Conservation (phyloP, 2,113 vertebrate genomes). For the Chloroceryle aenea region DNA sequence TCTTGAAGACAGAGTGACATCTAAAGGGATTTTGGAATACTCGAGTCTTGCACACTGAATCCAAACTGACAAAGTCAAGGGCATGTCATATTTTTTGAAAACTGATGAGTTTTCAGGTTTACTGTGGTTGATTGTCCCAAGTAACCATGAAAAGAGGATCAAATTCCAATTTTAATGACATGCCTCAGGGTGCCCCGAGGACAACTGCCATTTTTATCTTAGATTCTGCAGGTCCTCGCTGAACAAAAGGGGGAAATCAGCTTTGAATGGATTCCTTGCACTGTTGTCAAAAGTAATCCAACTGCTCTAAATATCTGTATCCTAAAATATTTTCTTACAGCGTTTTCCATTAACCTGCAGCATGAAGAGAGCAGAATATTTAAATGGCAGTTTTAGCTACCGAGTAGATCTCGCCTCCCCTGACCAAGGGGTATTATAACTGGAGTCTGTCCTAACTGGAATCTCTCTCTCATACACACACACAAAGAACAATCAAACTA, state of each 20-base stretch:
- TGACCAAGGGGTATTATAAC: slow-evolving; percentile 33
- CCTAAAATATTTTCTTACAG: slow-evolving; percentile 73
- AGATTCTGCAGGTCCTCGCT: slow-evolving; percentile 83
- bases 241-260: slow-evolving; percentile 80
- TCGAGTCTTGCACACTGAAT: slow-evolving; percentile 66
- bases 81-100: slow-evolving; percentile 87
- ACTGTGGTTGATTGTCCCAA: slow-evolving; percentile 92
- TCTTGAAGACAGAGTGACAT: slow-evolving; percentile 98
- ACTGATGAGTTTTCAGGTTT: slow-evolving; percentile 96
- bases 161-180: slow-evolving; percentile 96
- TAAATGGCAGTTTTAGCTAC: slow-evolving; percentile 74
- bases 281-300: slow-evolving; percentile 85
- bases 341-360: slow-evolving; percentile 74
- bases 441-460: not conserved
- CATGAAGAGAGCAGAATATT: slow-evolving; percentile 76
- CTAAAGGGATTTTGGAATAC: slow-evolving; percentile 93
- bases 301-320: slow-evolving; percentile 81
- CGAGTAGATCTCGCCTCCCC: slow-evolving; percentile 72
- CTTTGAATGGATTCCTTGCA: slow-evolving; percentile 83
- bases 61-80: slow-evolving; percentile 87
- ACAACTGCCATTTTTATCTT: slow-evolving; percentile 96
- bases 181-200: slow-evolving; percentile 94
- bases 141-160: slow-evolving; percentile 90
- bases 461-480: not conserved
- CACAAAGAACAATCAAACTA: slow-evolving; percentile 53